These are phyloP conservation scores for Champsocephalus gunnari DNA, from an alignment of 2,797 vertebrate genomes.

Conservation along the genomic window DNA sequence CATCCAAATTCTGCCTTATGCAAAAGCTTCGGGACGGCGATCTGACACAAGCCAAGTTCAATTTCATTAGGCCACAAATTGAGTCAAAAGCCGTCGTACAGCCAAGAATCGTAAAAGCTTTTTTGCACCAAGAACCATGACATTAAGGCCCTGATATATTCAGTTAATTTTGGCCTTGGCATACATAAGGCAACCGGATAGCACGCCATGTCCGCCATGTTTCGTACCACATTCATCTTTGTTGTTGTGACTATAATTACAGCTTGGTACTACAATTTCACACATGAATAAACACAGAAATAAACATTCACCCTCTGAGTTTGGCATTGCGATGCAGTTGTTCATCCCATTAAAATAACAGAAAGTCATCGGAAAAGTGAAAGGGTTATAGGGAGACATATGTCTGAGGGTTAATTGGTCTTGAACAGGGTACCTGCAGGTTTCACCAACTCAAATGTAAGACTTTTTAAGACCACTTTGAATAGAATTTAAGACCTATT, in stretches of 20 bases:
- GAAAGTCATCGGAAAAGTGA: constrained; percentile 69
- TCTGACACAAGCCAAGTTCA: constrained; percentile 52
- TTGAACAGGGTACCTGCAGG: constrained; percentile 5
- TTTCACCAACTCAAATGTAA: too few relatives aligned
- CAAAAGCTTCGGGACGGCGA: constrained; percentile 44
- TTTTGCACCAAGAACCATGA: constrained; percentile 43
- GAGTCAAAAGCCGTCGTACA: constrained; percentile 42
- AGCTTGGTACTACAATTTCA: constrained; percentile 44
- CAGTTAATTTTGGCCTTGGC: constrained; percentile 34
- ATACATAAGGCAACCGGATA: constrained; percentile 12
- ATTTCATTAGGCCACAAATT: constrained; percentile 70
- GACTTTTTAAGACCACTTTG: too few relatives aligned
- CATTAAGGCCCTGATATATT: constrained; percentile 50
- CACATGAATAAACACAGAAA: constrained; percentile 70
- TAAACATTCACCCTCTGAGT: constrained; percentile 59
- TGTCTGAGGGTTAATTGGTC: constrained; percentile 72
- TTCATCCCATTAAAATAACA: constrained; percentile 57
- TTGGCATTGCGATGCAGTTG: constrained; percentile 54
- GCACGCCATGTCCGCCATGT: constrained; percentile 1
- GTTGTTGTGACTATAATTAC: constrained; percentile 42
- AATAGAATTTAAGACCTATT: too few relatives aligned
- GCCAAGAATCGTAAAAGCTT: constrained; percentile 65
- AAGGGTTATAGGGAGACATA: constrained; percentile 75
- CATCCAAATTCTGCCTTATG: constrained; percentile 46
- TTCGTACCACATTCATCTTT: constrained; percentile 27